Evolutionary conservation across 1,140 invertebrate species (phyloP).

Genomic region (Psix sp.): DNA sequence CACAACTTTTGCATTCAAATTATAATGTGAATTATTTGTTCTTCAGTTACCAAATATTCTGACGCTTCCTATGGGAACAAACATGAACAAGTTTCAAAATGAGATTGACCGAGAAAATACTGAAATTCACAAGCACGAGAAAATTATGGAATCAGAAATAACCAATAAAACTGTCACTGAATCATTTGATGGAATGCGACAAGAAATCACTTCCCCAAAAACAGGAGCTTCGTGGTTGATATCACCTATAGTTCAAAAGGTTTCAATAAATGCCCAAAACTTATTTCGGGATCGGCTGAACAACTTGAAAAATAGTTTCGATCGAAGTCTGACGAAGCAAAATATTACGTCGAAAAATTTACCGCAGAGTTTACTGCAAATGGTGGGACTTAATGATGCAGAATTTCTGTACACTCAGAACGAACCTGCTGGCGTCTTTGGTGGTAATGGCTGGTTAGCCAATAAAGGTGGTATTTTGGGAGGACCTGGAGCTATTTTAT

Average conservation of each 20-base stretch:
- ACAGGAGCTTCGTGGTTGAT: conserved; percentile 43
- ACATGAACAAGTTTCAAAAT: conserved; percentile 18
- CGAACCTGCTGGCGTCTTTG: conserved; percentile 66
- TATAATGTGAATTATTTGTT: conserved; percentile 1
- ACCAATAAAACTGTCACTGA: too few relatives aligned
- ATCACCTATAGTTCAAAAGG: conserved; percentile 51
- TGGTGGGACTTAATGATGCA: conserved; percentile 57
- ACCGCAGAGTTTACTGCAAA: conserved; percentile 50
- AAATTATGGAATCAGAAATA: conserved; percentile 3
- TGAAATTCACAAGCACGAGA: neutral
- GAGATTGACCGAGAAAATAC: conserved; percentile 35
- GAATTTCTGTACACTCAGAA: conserved; percentile 63
- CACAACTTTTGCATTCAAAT: neutral
- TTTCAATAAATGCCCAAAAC: conserved; percentile 62
- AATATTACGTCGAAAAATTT: conserved; percentile 59
- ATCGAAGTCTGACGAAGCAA: conserved; percentile 33
- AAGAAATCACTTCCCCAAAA: conserved; percentile 12
- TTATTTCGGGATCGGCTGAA: conserved; percentile 60
- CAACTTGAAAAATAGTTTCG: conserved; percentile 54
- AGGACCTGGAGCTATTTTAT: conserved; percentile 68
- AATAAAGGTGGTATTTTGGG: conserved; percentile 71
- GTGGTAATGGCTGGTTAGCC: conserved; percentile 70
- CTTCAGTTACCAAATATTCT: conserved; percentile 20
- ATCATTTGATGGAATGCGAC: too few relatives aligned
- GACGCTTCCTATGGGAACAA: conserved; percentile 10